Percentiles rank a stretch among this genome's conserved stretches.
phyloP scores from a whole-genome alignment of 2,113 vertebrate species.

The Chunga burmeisteri region DNA sequence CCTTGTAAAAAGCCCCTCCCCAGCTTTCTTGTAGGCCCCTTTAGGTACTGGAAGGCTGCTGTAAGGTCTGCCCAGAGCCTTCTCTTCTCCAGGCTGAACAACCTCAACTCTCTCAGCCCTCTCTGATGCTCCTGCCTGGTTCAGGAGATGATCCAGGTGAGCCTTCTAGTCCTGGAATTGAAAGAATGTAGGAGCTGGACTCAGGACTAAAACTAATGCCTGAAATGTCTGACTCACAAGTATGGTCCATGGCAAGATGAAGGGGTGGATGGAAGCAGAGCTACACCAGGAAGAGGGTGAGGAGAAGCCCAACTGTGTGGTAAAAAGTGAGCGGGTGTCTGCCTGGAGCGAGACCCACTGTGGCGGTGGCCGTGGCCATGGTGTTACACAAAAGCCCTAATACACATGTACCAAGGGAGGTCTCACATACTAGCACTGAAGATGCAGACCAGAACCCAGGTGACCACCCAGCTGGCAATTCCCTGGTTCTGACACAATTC shows the following conservation, averaged over 20 bases:
- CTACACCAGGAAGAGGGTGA: background rate
- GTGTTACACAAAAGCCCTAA: background rate
- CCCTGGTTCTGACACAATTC: background rate
- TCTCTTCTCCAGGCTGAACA: too few relatives aligned
- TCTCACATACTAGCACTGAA: background rate
- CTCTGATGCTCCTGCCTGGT: background rate
- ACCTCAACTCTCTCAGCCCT: too few relatives aligned
- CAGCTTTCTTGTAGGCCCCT: too few relatives aligned
- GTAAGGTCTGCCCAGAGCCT: too few relatives aligned
- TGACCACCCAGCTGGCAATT: background rate
- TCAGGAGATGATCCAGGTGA: background rate
- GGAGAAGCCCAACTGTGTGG: background rate
- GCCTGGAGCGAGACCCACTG: background rate
- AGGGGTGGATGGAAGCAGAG: background rate
- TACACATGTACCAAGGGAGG: too few relatives aligned
- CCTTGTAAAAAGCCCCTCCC: too few relatives aligned
- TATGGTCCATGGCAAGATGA: background rate
- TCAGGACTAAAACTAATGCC: background rate
- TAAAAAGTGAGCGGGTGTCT: background rate
- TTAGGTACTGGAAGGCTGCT: too few relatives aligned
- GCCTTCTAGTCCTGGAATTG: background rate
- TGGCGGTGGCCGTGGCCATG: accelerated
- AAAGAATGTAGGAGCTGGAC: background rate
- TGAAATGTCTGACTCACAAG: background rate
- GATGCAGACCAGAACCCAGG: background rate